Evolutionary conservation across 2,888 invertebrate species (phyloP).

Genomic region (Chloroclystis v-ata): DNA sequence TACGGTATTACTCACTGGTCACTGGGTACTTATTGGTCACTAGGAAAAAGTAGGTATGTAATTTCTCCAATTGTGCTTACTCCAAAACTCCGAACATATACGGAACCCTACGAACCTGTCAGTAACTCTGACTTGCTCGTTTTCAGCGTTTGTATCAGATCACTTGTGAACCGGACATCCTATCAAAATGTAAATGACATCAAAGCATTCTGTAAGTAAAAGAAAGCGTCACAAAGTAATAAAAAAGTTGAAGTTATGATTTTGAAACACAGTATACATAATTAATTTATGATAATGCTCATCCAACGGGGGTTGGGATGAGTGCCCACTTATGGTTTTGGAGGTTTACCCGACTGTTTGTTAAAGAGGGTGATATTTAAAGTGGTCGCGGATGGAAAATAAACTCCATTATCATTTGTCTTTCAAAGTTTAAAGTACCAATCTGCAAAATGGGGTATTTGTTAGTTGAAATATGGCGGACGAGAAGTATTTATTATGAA

Average conservation of each 20-base stretch:
- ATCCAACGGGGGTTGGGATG: conserved; percentile 39
- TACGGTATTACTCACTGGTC: too few relatives aligned
- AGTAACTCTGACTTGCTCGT: background rate
- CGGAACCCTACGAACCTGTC: too few relatives aligned
- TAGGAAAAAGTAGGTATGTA: too few relatives aligned
- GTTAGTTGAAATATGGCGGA: background rate
- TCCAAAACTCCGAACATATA: too few relatives aligned
- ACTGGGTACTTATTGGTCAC: too few relatives aligned
- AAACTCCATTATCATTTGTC: conserved; percentile 8
- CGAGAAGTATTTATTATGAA: too few relatives aligned
- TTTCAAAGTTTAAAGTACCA: conserved; percentile 2
- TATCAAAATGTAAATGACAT: conserved; percentile 29
- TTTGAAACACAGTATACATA: conserved; percentile 48
- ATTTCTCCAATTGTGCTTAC: background rate
- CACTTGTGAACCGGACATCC: conserved; percentile 24
- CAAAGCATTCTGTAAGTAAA: conserved; percentile 26
- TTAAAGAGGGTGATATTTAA: conserved; percentile 25
- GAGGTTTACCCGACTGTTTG: conserved; percentile 28
- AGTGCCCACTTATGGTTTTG: conserved; percentile 41
- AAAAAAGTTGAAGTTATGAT: conserved; percentile 41
- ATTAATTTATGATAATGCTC: conserved; percentile 57
- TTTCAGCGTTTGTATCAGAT: conserved; percentile 18
- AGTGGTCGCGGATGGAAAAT: conserved; percentile 20
- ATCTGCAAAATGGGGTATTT: conserved; percentile 2
- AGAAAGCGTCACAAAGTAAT: conserved; percentile 27